A percentile compares a stretch with the other conserved stretches of the same genome.
Evolutionary conservation across 2,113 vertebrate genomes (phyloP).

Genomic region (Sterna hirundo): DNA sequence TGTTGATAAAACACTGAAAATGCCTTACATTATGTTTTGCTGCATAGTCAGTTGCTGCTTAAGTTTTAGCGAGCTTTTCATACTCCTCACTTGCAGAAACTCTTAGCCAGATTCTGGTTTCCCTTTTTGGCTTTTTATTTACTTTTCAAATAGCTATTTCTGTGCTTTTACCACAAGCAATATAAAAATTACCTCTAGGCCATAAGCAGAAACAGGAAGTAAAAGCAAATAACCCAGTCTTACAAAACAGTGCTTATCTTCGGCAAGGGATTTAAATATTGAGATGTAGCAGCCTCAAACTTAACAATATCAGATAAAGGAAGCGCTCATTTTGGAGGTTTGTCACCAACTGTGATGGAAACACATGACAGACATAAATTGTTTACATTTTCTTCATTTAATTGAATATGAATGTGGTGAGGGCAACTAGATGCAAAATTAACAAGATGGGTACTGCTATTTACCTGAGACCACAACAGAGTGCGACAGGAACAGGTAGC

Average conservation of each 20-base stretch:
- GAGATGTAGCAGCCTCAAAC: not conserved
- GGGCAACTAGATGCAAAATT: not conserved
- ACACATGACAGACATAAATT: not conserved
- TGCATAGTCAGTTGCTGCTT: not conserved
- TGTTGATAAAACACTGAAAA: not conserved
- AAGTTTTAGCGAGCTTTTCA: not conserved
- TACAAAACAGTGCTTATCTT: not conserved
- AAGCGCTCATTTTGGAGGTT: not conserved
- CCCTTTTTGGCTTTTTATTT: not conserved
- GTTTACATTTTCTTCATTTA: not conserved
- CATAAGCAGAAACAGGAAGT: not conserved
- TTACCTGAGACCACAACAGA: not conserved
- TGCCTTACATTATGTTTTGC: not conserved
- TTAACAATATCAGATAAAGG: not conserved
- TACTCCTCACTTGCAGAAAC: not conserved
- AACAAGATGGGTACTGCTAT: not conserved
- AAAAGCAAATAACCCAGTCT: not conserved
- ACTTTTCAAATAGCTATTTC: not conserved
- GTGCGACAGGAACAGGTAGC: not conserved
- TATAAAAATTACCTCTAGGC: not conserved
- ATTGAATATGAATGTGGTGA: not conserved
- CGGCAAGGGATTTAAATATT: not conserved
- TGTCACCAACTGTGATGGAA: not conserved
- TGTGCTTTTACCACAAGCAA: not conserved
- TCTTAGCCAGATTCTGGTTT: not conserved